phyloP scores from a whole-genome alignment of 2,797 vertebrate species.

The Tauraco hartlaubi region DNA sequence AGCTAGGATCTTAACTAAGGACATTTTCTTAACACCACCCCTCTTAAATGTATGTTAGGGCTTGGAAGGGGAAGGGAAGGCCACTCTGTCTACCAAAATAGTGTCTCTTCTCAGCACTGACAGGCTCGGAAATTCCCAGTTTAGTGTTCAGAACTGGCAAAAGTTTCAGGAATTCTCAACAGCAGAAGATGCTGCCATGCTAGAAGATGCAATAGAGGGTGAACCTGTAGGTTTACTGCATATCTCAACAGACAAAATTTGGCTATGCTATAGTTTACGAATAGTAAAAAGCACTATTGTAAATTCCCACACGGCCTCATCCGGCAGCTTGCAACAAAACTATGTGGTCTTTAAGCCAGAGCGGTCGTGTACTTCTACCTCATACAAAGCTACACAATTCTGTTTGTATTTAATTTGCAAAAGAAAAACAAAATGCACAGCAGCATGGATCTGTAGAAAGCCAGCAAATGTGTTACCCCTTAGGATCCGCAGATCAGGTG shows the following conservation, averaged over 20 bases:
- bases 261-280: background rate
- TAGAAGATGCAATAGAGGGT: background rate
- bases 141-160: constrained; percentile 58
- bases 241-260: background rate
- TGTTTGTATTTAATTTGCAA: background rate
- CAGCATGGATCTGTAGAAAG: background rate
- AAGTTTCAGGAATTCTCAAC: constrained; percentile 17
- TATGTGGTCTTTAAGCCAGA: background rate
- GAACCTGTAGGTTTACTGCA: background rate
- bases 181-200: background rate
- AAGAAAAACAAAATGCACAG: background rate
- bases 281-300: background rate
- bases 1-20: background rate
- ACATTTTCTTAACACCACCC: background rate
- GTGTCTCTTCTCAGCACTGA: constrained; percentile 8
- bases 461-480: background rate
- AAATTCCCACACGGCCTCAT: background rate
- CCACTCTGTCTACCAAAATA: constrained; percentile 8
- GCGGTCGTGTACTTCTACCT: background rate
- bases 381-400: background rate
- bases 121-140: constrained; percentile 9
- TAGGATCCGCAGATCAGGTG: background rate
- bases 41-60: background rate
- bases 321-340: background rate
- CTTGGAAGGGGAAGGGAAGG: constrained; percentile 10